phyloP scores from a whole-genome alignment of 2,113 vertebrate species.

The Burhinus bistriatus region DNA sequence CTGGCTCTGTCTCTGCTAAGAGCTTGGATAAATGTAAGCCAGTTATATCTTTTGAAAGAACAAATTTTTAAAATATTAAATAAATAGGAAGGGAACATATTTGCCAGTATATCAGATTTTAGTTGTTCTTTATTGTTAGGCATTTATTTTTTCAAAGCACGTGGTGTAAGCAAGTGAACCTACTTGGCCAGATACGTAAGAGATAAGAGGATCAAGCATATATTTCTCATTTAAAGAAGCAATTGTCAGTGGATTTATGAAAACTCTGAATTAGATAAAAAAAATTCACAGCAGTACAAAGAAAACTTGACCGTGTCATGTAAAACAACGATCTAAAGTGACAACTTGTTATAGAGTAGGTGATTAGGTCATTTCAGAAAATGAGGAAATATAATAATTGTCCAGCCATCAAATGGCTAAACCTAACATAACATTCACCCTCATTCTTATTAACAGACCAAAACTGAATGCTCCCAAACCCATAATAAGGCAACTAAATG shows the following conservation, averaged over 20 bases:
- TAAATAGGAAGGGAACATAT: background rate
- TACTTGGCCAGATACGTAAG: background rate
- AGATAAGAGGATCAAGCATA: background rate
- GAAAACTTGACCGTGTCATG: background rate
- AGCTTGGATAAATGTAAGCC: background rate
- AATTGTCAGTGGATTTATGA: background rate
- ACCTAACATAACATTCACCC: background rate
- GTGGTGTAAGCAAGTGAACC: background rate
- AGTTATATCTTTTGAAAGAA: background rate
- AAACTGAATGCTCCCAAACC: background rate
- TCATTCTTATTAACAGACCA: background rate
- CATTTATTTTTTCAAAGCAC: background rate
- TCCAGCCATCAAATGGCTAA: background rate
- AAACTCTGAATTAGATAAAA: slow-evolving; percentile 2
- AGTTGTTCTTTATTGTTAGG: background rate
- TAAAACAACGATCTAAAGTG: background rate
- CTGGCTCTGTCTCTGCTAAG: background rate
- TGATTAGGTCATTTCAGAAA: slow-evolving; percentile 46
- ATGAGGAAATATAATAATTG: background rate
- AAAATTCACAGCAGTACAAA: background rate
- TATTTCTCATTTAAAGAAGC: background rate
- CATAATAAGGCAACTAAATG: background rate
- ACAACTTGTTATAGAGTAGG: background rate
- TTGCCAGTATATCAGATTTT: background rate
- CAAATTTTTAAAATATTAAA: background rate